Evolutionary conservation across 2,797 vertebrate genomes (phyloP).

Genomic region (Momotus momota): DNA sequence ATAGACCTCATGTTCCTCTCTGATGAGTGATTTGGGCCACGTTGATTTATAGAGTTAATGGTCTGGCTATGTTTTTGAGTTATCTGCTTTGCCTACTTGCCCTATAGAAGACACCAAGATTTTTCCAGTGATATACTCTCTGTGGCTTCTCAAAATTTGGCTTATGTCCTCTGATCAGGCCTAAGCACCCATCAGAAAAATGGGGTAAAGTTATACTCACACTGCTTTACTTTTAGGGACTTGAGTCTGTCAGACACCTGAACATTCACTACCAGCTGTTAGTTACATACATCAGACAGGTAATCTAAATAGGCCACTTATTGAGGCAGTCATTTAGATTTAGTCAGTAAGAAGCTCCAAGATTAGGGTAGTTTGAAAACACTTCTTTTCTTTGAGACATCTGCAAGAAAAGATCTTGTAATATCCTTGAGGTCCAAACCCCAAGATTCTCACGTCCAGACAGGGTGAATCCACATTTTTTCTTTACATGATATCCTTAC

Average conservation of each 20-base stretch:
- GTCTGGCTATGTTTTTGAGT: neutral
- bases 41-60: neutral
- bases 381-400: neutral
- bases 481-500: neutral
- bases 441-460: neutral
- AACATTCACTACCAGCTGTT: neutral
- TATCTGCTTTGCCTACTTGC: neutral
- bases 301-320: neutral
- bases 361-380: neutral
- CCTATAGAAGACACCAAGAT: neutral
- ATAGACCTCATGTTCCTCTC: conserved; percentile 11
- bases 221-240: neutral
- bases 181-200: neutral
- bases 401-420: neutral
- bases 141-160: neutral
- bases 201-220: accelerated
- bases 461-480: neutral
- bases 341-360: neutral
- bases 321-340: neutral
- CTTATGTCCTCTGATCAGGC: neutral
- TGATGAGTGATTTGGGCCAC: neutral
- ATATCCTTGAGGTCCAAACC: neutral
- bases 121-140: neutral
- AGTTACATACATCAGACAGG: neutral
- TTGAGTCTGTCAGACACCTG: neutral